These are phyloP conservation scores for Netelia inedita DNA, from an alignment of 2,888 invertebrate genomes.

Conservation along the genomic window DNA sequence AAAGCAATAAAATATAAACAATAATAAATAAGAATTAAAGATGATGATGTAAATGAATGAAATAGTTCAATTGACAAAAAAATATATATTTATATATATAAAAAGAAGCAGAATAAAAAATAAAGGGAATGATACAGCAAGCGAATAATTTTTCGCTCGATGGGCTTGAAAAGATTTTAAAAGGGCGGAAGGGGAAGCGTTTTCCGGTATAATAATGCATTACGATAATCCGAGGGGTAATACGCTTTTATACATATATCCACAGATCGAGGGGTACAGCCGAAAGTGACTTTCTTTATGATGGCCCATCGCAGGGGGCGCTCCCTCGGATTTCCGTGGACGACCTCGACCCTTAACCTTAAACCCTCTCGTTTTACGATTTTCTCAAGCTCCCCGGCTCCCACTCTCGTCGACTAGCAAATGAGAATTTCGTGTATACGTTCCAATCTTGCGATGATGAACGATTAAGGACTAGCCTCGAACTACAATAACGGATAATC, in stretches of 20 bases:
- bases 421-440: background rate
- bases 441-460: background rate
- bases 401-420: background rate
- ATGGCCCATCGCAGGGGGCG: conserved; percentile 32
- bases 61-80: background rate
- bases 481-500: too few species aligned
- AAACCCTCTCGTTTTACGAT: conserved; percentile 37
- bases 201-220: background rate
- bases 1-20: too few species aligned
- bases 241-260: background rate
- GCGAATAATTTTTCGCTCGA: conserved; percentile 10
- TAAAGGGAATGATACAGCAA: background rate
- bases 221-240: conserved; percentile 1
- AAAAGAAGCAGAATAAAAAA: background rate
- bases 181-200: background rate
- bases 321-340: conserved; percentile 37
- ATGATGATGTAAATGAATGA: background rate
- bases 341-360: conserved; percentile 61
- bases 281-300: conserved; percentile 41
- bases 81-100: background rate
- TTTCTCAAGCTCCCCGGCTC: background rate
- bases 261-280: background rate
- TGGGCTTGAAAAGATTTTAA: background rate
- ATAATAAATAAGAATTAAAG: too few species aligned
- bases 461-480: background rate